Evolutionary conservation across 2,888 invertebrate genomes (phyloP).

Genomic region (Caenorhabditis angaria): DNA sequence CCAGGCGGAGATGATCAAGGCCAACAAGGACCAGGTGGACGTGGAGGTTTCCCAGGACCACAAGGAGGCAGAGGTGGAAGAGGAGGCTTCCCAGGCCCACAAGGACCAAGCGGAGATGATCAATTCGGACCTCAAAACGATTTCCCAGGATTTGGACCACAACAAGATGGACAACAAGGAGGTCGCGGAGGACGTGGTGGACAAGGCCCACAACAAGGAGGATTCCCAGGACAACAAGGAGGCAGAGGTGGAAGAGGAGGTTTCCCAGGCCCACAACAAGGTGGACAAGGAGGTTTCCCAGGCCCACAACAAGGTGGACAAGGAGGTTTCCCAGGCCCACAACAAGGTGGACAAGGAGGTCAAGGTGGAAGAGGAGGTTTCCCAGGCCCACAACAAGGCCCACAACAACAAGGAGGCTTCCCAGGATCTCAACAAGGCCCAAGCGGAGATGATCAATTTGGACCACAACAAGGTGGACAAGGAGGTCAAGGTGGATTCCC

Average conservation of each 20-base stretch:
- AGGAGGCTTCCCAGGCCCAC: slow-evolving; percentile 2
- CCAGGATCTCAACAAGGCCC: slow-evolving; percentile 15
- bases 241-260: slow-evolving; percentile 9
- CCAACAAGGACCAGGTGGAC: background rate
- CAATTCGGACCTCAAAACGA: background rate
- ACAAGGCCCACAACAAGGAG: background rate
- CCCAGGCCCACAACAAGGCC: background rate
- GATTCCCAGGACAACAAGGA: slow-evolving; percentile 12
- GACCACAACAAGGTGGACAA: background rate
- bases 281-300: background rate
- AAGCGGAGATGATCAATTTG: slow-evolving; percentile 2
- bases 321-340: background rate
- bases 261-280: slow-evolving; percentile 7
- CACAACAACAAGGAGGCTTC: slow-evolving; percentile 15
- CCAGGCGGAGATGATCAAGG: background rate
- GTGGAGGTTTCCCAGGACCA: background rate
- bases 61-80: background rate
- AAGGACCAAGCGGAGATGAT: slow-evolving; percentile 1
- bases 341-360: background rate
- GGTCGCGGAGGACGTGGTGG: background rate
- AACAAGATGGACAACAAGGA: slow-evolving; percentile 6
- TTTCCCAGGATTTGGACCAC: slow-evolving; percentile 4
- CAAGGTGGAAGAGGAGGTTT: background rate
- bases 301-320: slow-evolving; percentile 7
- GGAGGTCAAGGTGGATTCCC: background rate